Percentiles rank a stretch among this genome's conserved stretches.
These are phyloP conservation scores for Chionomys nivalis DNA, from an alignment of 2,113 vertebrate species.

Conservation along the genomic window DNA sequence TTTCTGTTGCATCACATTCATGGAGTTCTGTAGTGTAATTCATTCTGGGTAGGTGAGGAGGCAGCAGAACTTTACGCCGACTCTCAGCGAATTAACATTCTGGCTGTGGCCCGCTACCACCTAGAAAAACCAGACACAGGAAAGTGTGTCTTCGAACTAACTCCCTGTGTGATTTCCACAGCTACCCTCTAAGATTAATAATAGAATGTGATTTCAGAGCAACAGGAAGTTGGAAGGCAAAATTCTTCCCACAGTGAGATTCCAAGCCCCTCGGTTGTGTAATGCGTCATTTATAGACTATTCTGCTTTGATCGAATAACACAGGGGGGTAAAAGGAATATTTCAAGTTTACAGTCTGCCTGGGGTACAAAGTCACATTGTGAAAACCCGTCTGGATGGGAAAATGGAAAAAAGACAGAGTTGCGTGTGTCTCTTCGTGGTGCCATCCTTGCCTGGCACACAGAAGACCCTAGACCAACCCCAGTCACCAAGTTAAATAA, in stretches of 20 bases:
- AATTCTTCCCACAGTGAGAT: neutral
- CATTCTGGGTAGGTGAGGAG: conserved; percentile 72
- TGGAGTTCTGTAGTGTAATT: conserved; percentile 74
- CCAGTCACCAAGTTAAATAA: neutral
- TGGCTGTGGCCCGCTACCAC: neutral
- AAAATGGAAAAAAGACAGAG: neutral
- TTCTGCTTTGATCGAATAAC: conserved; percentile 7
- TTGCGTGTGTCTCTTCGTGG: neutral
- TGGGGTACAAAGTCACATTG: neutral
- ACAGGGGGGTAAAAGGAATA: neutral
- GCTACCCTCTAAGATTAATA: neutral
- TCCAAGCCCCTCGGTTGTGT: neutral
- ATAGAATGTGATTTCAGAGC: neutral
- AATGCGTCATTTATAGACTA: neutral
- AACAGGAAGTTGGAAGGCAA: neutral
- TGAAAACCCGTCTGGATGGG: neutral
- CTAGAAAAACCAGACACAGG: conserved; percentile 8
- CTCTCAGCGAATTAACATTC: conserved; percentile 48
- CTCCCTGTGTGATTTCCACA: neutral
- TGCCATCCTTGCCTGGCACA: neutral
- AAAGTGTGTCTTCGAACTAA: neutral
- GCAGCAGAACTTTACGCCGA: conserved; percentile 67
- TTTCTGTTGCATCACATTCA: conserved; percentile 78
- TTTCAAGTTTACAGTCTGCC: neutral
- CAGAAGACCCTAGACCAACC: neutral